Conservation (phyloP, 2,888 invertebrate genomes). For the Ethmia dodecea region DNA sequence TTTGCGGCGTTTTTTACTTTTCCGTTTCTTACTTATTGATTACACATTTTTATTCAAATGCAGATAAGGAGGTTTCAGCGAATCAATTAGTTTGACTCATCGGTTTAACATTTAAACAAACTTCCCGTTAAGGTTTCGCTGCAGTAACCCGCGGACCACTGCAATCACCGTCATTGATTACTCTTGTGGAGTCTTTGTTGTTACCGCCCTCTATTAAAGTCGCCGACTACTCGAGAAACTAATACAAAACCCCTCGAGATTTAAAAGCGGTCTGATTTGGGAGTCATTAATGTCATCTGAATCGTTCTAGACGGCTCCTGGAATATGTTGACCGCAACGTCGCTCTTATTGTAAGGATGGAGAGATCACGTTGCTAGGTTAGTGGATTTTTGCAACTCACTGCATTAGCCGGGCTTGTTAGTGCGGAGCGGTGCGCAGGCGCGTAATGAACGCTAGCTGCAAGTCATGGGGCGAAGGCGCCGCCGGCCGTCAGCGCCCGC, state of each 20-base stretch:
- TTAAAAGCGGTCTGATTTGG: slow-evolving; percentile 51
- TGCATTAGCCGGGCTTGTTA: slow-evolving; percentile 76
- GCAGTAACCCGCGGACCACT: slow-evolving; percentile 35
- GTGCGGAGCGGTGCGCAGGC: slow-evolving; percentile 42
- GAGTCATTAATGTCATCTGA: slow-evolving; percentile 71
- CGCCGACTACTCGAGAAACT: slow-evolving; percentile 39
- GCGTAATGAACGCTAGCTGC: slow-evolving; percentile 67
- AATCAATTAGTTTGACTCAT: slow-evolving; percentile 20
- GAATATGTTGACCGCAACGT: slow-evolving; percentile 24
- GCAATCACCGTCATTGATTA: slow-evolving; percentile 56
- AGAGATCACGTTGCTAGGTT: slow-evolving; percentile 22
- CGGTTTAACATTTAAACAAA: slow-evolving; percentile 35
- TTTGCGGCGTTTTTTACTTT: no score
- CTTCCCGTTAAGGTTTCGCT: slow-evolving; percentile 26
- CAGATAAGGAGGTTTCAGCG: no score
- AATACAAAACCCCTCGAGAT: slow-evolving; percentile 48
- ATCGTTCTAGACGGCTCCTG: slow-evolving; percentile 61
- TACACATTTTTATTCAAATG: no score
- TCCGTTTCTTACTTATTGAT: no score
- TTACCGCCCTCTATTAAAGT: slow-evolving; percentile 57
- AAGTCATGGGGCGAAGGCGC: slow-evolving; percentile 67
- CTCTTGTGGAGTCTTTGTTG: slow-evolving; percentile 53
- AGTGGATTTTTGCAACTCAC: slow-evolving; percentile 68
- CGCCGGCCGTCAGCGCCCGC: slow-evolving; percentile 46
- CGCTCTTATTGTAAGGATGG: slow-evolving; percentile 28